Percentiles rank a stretch among this genome's conserved stretches.
These are phyloP conservation scores for Apodemia duryi DNA, from an alignment of 2,888 invertebrate genomes.

Conservation along the genomic window DNA sequence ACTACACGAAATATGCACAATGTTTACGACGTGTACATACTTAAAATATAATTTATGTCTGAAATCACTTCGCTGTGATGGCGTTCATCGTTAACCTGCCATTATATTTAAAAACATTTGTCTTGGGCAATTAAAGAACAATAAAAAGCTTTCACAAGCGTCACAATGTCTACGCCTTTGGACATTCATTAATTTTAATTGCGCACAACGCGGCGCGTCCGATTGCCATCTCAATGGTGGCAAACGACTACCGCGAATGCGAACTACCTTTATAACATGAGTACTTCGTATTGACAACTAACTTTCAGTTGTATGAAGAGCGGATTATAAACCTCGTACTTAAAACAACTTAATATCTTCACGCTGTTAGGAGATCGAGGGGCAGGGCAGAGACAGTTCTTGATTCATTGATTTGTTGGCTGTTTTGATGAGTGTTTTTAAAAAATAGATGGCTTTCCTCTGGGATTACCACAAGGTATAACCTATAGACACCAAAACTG, in stretches of 20 bases:
- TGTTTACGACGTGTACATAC: too few relatives aligned
- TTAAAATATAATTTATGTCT: too few relatives aligned
- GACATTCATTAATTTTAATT: constrained; percentile 59
- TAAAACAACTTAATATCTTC: too few relatives aligned
- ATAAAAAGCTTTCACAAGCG: constrained; percentile 8
- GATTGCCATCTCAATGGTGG: constrained; percentile 32
- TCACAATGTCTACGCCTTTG: constrained; percentile 25
- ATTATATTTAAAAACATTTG: constrained; percentile 8
- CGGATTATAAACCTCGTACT: too few relatives aligned
- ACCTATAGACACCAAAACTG: too few relatives aligned
- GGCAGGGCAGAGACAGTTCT: too few relatives aligned
- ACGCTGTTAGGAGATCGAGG: too few relatives aligned
- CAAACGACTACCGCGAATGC: constrained; percentile 18
- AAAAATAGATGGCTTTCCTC: too few relatives aligned
- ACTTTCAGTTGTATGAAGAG: not conserved
- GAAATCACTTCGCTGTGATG: not conserved
- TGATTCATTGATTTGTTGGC: too few relatives aligned
- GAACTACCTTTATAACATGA: not conserved
- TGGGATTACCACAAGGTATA: too few relatives aligned
- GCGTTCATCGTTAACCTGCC: not conserved
- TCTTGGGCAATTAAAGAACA: constrained; percentile 13
- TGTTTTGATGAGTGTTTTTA: too few relatives aligned
- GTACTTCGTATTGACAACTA: not conserved
- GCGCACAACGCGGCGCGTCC: constrained; percentile 39
- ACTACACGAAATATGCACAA: too few relatives aligned